Percentiles rank a stretch among this genome's conserved stretches.
Evolutionary conservation across 2,113 vertebrate genomes (phyloP).

Genomic region (Dromaius novaehollandiae): DNA sequence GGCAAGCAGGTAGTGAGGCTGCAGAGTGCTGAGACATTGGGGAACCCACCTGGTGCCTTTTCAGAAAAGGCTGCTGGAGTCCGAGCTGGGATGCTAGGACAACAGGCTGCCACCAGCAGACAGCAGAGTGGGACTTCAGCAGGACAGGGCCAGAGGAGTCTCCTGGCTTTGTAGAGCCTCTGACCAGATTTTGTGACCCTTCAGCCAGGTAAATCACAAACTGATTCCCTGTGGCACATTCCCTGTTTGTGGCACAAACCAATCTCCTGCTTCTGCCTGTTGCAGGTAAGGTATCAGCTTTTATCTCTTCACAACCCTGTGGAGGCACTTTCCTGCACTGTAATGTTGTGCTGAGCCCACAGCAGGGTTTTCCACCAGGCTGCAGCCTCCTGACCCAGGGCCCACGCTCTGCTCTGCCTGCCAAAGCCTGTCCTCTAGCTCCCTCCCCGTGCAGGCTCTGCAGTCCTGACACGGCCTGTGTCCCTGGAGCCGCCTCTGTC

Average conservation of each 20-base stretch:
- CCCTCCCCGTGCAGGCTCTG: neutral
- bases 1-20: neutral
- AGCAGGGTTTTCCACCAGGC: neutral
- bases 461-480: neutral
- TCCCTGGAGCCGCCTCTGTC: neutral
- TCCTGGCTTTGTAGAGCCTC: neutral
- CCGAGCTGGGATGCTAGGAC: neutral
- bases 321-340: neutral
- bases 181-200: neutral
- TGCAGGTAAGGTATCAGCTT: neutral
- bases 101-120: neutral
- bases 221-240: too few relatives aligned
- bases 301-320: neutral
- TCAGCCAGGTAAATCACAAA: neutral
- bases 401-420: neutral
- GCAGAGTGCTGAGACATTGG: neutral
- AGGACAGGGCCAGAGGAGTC: neutral
- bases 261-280: neutral
- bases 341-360: fast-evolving
- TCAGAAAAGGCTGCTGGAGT: neutral
- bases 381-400: neutral
- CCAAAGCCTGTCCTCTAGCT: neutral
- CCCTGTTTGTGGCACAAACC: neutral
- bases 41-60: neutral
- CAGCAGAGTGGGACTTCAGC: neutral